These are phyloP conservation scores for Caiman crocodilus DNA, from an alignment of 2,797 vertebrate species.

Conservation along the genomic window DNA sequence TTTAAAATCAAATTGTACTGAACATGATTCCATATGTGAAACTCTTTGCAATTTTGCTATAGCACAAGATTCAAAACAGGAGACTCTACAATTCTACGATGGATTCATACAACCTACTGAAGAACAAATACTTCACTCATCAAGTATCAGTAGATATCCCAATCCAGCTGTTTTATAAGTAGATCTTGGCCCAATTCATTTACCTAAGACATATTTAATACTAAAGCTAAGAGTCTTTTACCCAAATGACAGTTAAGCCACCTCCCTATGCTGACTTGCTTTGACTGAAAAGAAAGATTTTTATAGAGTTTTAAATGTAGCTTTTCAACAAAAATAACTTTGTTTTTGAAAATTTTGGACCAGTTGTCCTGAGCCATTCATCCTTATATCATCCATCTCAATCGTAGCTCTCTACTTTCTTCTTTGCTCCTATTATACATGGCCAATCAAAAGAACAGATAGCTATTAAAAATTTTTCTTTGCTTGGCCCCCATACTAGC, in stretches of 20 bases:
- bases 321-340: background rate
- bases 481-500: rapidly evolving
- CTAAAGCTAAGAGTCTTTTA: background rate
- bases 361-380: background rate
- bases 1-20: background rate
- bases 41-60: background rate
- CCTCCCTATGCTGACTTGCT: background rate
- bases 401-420: background rate
- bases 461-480: background rate
- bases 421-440: background rate
- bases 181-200: background rate
- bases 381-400: rapidly evolving
- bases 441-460: rapidly evolving
- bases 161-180: background rate
- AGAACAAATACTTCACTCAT: background rate
- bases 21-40: no score
- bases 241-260: background rate
- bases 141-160: background rate
- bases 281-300: background rate
- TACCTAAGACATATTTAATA: background rate
- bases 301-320: background rate
- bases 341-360: background rate
- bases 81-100: no score
- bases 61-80: no score
- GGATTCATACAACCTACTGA: background rate